Evolutionary conservation across 2,113 vertebrate genomes (phyloP).

Genomic region (Coptodon rendalli): DNA sequence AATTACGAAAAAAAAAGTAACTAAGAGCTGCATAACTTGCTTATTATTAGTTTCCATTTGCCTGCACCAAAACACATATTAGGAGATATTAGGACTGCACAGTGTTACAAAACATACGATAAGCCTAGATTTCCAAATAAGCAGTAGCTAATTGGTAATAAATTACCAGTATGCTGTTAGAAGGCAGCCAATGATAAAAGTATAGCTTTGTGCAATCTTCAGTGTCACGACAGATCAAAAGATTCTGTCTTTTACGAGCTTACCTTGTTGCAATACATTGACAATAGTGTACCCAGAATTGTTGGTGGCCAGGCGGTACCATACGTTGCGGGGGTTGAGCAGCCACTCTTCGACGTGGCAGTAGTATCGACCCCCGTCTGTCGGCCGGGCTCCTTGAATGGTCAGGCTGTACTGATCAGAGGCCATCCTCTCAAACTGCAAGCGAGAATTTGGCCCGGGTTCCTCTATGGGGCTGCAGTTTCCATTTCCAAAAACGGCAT

Average conservation of each 20-base stretch:
- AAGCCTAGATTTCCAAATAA: background rate
- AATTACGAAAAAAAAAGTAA: background rate
- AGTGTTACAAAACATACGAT: background rate
- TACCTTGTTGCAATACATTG: slow-evolving; percentile 81
- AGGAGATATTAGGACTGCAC: background rate
- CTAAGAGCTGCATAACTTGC: background rate
- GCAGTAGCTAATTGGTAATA: background rate
- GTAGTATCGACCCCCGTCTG: slow-evolving; percentile 85
- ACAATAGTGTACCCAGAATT: slow-evolving; percentile 82
- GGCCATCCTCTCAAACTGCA: slow-evolving; percentile 86
- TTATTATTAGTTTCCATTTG: background rate
- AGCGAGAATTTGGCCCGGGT: slow-evolving; percentile 78
- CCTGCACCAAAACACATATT: background rate
- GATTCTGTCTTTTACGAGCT: background rate
- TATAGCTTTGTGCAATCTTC: background rate
- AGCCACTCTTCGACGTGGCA: slow-evolving; percentile 95
- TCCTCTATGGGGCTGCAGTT: slow-evolving; percentile 72
- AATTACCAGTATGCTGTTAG: background rate
- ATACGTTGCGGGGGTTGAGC: slow-evolving; percentile 80
- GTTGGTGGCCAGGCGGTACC: slow-evolving; percentile 89
- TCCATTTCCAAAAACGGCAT: slow-evolving; percentile 83
- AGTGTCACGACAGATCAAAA: background rate
- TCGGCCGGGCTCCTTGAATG: slow-evolving; percentile 74
- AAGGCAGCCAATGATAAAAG: background rate
- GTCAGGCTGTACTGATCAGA: slow-evolving; percentile 85